Base-by-base conservation (phyloP, 2,888 invertebrate species). In the Campaea margaritaria region DNA sequence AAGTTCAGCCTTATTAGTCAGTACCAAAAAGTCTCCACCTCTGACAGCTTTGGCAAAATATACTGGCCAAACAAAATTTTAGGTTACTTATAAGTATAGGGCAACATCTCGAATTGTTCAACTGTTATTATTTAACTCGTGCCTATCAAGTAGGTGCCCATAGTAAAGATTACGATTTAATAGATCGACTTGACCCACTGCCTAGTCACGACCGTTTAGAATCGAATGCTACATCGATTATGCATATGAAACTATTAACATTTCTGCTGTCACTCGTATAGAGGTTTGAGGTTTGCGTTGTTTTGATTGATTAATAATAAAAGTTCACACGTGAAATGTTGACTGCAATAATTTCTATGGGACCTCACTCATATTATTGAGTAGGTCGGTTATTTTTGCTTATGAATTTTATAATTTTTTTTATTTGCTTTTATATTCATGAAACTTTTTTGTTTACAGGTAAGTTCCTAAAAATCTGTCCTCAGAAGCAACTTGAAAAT, bases 141-240 rank as follows among this genome's bases (percentile, higher is more conserved):
- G 74, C 69, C 72, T 67, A 75, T 74, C 16, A 34, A 36, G 42
- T 12, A 21, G 21, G 21, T 21, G 5, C 2, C 21, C 5, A 42
- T 21, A 42, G 14, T 38, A 75, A 77, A 74, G 72, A 82, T 81
- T 83, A 80, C 75, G 73, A 79, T 82, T 82, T 83, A 85, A 85
- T 83, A 83, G 81, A 79, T 74, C 76, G 75, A 75, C 78, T 83
- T 86, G 88, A 88, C 89, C 88, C 74, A 88, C 81, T 86, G 78
- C 62, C 79, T 71, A 83, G 86, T 89, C 88, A 89, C 87, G 88
- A 86, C 63, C 64, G 63, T 67, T 68, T 65, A 62, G 42, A 44
- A 60, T 39, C 48, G 62, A 51, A 61, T 63, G 61, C 49, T 60
- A 58, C 27, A 58, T 67, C 48, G 59, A 55, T 61, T 62, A 58